Conservation (phyloP, 2,888 invertebrate genomes). For the Stenoptilia bipunctidactyla region DNA sequence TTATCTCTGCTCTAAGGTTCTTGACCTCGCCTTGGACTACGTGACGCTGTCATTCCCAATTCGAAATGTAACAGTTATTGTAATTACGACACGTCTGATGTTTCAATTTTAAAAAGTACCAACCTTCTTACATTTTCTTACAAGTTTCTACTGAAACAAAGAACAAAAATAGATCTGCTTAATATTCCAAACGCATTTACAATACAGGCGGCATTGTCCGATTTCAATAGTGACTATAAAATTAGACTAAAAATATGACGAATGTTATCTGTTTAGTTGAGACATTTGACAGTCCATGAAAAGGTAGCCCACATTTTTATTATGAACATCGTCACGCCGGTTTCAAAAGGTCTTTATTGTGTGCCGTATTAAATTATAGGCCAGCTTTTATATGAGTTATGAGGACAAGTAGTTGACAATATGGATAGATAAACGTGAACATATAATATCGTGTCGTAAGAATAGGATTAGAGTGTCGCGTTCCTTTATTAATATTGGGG, state of each 20-base stretch:
- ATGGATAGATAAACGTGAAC: slow-evolving; percentile 17
- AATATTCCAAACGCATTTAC: slow-evolving; percentile 5
- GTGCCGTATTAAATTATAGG: slow-evolving; percentile 38
- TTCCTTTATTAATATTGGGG: slow-evolving; percentile 3
- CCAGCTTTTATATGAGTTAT: slow-evolving; percentile 53
- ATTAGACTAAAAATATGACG: slow-evolving; percentile 47
- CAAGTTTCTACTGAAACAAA: too few species aligned
- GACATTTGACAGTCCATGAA: slow-evolving; percentile 42
- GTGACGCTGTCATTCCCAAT: slow-evolving; percentile 52
- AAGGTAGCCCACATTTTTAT: slow-evolving; percentile 44
- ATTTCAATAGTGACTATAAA: slow-evolving; percentile 30
- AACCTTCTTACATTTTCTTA: too few species aligned
- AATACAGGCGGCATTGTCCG: slow-evolving; percentile 5
- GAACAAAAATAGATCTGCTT: too few species aligned
- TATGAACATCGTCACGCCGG: slow-evolving; percentile 29
- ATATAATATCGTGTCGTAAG: slow-evolving; percentile 58
- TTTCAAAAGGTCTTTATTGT: slow-evolving; percentile 32
- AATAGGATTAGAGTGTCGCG: slow-evolving; percentile 56
- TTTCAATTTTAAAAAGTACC: slow-evolving; percentile 10
- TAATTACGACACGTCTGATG: slow-evolving; percentile 14
- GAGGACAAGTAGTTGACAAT: slow-evolving; percentile 48
- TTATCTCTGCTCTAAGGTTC: slow-evolving; percentile 55
- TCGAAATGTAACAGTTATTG: slow-evolving; percentile 62
- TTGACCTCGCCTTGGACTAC: slow-evolving; percentile 58
- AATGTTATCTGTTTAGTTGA: slow-evolving; percentile 47